Conservation (phyloP, 2,888 invertebrate genomes). For the Acronicta psi region DNA sequence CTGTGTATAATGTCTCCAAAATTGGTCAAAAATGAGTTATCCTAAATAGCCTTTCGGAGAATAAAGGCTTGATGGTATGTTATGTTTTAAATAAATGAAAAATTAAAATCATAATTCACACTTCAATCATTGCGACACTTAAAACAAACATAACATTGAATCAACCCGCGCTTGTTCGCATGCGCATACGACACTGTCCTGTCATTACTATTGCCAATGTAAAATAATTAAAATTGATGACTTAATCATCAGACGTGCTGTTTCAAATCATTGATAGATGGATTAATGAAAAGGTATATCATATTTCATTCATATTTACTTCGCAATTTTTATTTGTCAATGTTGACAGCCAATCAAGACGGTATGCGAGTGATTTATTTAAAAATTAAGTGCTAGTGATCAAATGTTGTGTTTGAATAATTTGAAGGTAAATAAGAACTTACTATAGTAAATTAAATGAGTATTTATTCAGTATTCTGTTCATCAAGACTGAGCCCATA, state of each 20-base stretch:
- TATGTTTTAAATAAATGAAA: no score
- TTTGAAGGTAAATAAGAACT: conserved; percentile 38
- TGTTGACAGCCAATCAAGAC: conserved; percentile 77
- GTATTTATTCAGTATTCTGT: background rate
- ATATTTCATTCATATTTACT: conserved; percentile 70
- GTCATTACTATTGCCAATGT: conserved; percentile 61
- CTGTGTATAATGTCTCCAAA: no score
- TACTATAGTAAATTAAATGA: conserved; percentile 1
- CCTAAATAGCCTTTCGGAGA: no score
- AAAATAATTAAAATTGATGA: conserved; percentile 81
- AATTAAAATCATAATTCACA: background rate
- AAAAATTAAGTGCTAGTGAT: conserved; percentile 57
- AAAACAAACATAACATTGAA: conserved; percentile 42
- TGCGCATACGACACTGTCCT: conserved; percentile 22
- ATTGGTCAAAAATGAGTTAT: no score
- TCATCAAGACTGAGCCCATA: conserved; percentile 8
- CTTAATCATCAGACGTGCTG: conserved; percentile 66
- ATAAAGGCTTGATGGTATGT: no score
- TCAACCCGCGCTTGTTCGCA: conserved; percentile 42
- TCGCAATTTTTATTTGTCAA: conserved; percentile 77
- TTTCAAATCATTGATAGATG: conserved; percentile 67
- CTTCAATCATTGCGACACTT: conserved; percentile 24
- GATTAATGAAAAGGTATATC: conserved; percentile 71
- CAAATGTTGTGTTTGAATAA: conserved; percentile 41
- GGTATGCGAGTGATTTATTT: conserved; percentile 71